Base-by-base conservation (phyloP, 2,113 vertebrate genomes). In the Bostrychus sinensis region DNA sequence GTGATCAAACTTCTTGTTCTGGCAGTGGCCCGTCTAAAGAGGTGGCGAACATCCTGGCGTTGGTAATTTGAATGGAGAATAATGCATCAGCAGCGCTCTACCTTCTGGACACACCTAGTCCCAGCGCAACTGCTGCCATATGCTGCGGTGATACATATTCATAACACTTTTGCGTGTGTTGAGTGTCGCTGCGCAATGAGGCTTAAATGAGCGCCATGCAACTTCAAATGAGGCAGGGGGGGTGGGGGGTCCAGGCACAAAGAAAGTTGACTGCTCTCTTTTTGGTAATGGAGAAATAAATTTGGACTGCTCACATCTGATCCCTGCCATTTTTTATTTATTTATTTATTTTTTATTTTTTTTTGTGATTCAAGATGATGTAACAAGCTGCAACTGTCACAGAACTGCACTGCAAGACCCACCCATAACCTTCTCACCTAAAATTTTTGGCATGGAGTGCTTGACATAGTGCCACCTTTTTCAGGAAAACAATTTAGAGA, bases 71-170 rank as follows among this genome's bases (percentile, higher is more conserved):
- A 90, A 78, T 78, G 75, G 81, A 87, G 88, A 91, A 91, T 91
- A 91, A 91, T 91, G 89, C 89, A 90, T 91, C 74, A 77, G 83
- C 83, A 82, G 82, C 81, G 78, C 80, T 88, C 88, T 91, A 89
- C 91, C 90, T 92, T 91, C 90, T 92, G 91, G 92, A 93, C 91
- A 91, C 91, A 92, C 91, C 89, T 91, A 89, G 85, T 93, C 91
- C 91, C 92, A 86, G 82, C 13, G 88, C 89, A 89, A 77, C 80
- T 66, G 79, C 77, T 78, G 81, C 90, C 92, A 93, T 93, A 93
- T 93, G 92, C 89, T 81, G 77, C 55, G 59, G 81, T 91, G 82
- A 89, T 91, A 88, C 92, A 93, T 93, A 93, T 92, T 93, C 89
- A 93, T 91, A 81, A 78, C 77, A 77, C 84, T 86, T 85, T 80